phyloP scores from a whole-genome alignment of 2,113 vertebrate genomes.

The Ptilorrhoa leucosticta region DNA sequence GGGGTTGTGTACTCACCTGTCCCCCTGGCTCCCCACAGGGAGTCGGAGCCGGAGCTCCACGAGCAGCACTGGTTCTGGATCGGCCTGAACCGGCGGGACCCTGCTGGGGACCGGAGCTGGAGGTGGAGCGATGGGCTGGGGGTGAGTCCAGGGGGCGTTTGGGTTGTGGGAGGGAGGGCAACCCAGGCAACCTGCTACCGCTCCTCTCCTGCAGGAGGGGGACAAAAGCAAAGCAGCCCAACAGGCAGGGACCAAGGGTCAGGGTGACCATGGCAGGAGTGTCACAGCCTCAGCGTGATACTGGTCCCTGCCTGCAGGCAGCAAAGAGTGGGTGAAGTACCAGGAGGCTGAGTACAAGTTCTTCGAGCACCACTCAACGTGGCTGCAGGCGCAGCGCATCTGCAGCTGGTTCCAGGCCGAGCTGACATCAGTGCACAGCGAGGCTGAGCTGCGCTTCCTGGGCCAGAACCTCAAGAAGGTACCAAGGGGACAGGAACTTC shows the following conservation, averaged over 20 bases:
- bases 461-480: slow-evolving; percentile 87
- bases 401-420: slow-evolving; percentile 90
- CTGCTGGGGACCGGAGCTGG: slow-evolving; percentile 83
- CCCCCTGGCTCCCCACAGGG: slow-evolving; percentile 21
- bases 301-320: slow-evolving; percentile 40
- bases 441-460: slow-evolving; percentile 85
- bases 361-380: slow-evolving; percentile 90
- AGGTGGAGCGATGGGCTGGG: slow-evolving; percentile 90
- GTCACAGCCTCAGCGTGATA: background rate
- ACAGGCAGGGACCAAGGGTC: accelerated
- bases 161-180: background rate
- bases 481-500: background rate
- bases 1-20: background rate
- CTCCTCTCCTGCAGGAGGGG: background rate
- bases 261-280: background rate
- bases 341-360: slow-evolving; percentile 92
- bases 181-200: no score
- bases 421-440: slow-evolving; percentile 84
- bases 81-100: slow-evolving; percentile 89
- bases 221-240: background rate
- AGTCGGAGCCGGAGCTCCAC: slow-evolving; percentile 83
- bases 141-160: slow-evolving; percentile 70
- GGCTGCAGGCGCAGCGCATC: slow-evolving; percentile 90
- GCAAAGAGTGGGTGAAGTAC: slow-evolving; percentile 88
- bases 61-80: slow-evolving; percentile 99